phyloP scores from a whole-genome alignment of 2,113 vertebrate genomes.

The Elaphurus davidianus region DNA sequence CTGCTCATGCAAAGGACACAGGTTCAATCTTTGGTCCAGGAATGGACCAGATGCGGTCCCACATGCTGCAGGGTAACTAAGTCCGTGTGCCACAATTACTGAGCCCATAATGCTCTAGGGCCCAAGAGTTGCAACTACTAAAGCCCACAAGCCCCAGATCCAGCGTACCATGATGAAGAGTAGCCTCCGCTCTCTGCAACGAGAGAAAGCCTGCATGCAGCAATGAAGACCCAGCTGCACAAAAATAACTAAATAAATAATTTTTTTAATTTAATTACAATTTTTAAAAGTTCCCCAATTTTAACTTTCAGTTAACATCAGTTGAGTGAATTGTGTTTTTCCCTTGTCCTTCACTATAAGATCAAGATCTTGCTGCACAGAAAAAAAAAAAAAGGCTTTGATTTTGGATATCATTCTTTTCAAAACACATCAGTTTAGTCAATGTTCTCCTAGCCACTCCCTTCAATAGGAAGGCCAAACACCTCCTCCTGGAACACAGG shows the following conservation, averaged over 20 bases:
- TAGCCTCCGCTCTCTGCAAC: neutral
- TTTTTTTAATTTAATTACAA: neutral
- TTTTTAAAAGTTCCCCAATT: neutral
- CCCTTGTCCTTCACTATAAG: neutral
- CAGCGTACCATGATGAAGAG: neutral
- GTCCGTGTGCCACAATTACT: neutral
- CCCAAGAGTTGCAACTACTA: neutral
- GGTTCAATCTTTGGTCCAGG: neutral
- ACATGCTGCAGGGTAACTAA: neutral
- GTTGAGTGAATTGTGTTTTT: neutral
- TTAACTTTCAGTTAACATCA: neutral
- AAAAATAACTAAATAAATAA: neutral
- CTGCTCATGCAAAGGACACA: neutral
- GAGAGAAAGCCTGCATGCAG: neutral
- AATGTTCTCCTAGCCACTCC: neutral
- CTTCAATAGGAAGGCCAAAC: neutral
- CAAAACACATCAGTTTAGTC: neutral
- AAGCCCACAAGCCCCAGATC: neutral
- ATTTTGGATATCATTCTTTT: neutral
- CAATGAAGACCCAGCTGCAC: neutral
- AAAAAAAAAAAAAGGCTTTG: neutral
- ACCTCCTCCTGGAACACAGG: neutral
- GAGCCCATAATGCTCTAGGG: neutral
- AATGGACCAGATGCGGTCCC: neutral
- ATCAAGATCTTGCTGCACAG: neutral